Evolutionary conservation across 2,797 vertebrate species (phyloP).

Genomic region (Antrozous pallidus): DNA sequence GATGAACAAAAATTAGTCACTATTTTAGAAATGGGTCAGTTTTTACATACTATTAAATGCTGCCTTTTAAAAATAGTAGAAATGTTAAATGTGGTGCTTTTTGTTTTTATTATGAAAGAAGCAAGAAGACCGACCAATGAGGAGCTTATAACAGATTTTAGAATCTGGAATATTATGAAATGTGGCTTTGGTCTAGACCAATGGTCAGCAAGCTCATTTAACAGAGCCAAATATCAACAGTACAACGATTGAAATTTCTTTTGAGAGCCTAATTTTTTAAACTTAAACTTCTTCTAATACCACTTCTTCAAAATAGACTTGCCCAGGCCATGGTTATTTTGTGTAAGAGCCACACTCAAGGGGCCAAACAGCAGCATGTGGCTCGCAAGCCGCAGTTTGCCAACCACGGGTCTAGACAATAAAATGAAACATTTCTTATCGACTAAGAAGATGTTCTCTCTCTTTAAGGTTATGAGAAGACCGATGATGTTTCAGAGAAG

Average conservation of each 20-base stretch:
- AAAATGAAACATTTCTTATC: slow-evolving; percentile 17
- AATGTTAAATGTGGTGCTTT: background rate
- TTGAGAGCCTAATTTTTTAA: too few species aligned
- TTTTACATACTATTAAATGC: background rate
- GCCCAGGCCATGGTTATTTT: too few species aligned
- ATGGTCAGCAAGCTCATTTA: too few species aligned
- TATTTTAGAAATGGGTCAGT: slow-evolving; percentile 14
- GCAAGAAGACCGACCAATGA: background rate
- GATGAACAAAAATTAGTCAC: background rate
- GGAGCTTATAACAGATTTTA: background rate
- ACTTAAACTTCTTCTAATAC: too few species aligned
- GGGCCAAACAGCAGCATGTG: too few species aligned
- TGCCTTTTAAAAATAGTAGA: background rate
- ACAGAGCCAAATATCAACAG: too few species aligned
- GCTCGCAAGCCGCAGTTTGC: too few species aligned
- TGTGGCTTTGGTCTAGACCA: background rate
- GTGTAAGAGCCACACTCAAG: too few species aligned
- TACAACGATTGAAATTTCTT: too few species aligned
- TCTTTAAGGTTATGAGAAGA: slow-evolving; percentile 95
- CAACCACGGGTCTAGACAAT: background rate
- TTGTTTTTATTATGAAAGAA: slow-evolving; percentile 17
- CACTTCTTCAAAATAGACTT: too few species aligned
- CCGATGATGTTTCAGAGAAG: slow-evolving; percentile 94
- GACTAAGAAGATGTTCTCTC: slow-evolving; percentile 44
- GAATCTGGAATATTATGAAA: background rate